phyloP scores from a whole-genome alignment of 2,888 invertebrate genomes.

The Trissoscelio sp. region DNA sequence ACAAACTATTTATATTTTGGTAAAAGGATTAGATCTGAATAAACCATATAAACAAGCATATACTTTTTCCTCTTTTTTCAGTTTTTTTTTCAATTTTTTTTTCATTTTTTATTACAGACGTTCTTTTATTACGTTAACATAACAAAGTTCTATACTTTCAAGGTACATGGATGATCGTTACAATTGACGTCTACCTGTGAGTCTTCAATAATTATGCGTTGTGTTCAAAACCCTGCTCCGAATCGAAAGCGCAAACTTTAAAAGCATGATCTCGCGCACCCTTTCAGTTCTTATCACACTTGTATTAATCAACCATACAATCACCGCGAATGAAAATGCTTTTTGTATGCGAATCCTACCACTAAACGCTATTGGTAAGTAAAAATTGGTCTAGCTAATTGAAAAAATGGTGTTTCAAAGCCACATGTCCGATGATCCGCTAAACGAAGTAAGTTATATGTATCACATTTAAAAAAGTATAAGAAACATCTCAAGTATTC shows the following conservation, averaged over 20 bases:
- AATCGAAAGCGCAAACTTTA: slow-evolving; percentile 53
- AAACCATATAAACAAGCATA: slow-evolving; percentile 34
- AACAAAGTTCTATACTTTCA: slow-evolving; percentile 83
- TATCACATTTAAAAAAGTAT: slow-evolving; percentile 62
- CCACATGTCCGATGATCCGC: slow-evolving; percentile 29
- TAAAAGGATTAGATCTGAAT: slow-evolving; percentile 41
- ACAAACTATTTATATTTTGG: slow-evolving; percentile 46
- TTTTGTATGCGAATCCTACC: slow-evolving; percentile 7
- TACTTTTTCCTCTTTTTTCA: slow-evolving; percentile 48
- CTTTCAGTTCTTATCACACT: slow-evolving; percentile 31
- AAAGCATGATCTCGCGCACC: slow-evolving; percentile 42
- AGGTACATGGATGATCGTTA: slow-evolving; percentile 82
- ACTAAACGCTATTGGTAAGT: slow-evolving; percentile 22
- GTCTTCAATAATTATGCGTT: slow-evolving; percentile 80
- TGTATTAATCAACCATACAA: slow-evolving; percentile 40
- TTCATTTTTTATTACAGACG: slow-evolving; percentile 75
- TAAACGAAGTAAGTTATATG: slow-evolving; percentile 49
- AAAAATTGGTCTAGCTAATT: slow-evolving; percentile 48
- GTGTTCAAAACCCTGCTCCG: slow-evolving; percentile 73
- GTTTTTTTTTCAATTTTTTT: slow-evolving; percentile 71
- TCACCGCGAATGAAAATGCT: slow-evolving; percentile 40
- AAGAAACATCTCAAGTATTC: slow-evolving; percentile 59
- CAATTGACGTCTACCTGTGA: slow-evolving; percentile 81
- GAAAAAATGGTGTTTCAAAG: slow-evolving; percentile 36
- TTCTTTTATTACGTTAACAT: slow-evolving; percentile 81